A percentile compares a stretch with the other conserved stretches of the same genome.
phyloP scores from a whole-genome alignment of 2,797 vertebrate species.

The Thalassophryne amazonica region DNA sequence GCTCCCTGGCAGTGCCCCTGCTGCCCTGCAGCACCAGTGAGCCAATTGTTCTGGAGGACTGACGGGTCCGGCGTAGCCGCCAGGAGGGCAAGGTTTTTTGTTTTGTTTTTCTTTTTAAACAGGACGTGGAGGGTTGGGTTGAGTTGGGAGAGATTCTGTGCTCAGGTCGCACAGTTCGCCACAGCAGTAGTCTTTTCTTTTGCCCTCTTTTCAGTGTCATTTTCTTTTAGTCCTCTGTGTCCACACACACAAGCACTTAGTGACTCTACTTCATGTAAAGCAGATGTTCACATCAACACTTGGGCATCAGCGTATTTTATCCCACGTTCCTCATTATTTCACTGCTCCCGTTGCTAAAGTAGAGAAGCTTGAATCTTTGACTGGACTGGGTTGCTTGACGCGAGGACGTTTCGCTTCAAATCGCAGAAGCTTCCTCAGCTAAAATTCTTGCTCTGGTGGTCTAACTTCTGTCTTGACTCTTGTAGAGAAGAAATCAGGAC shows the following conservation, averaged over 20 bases:
- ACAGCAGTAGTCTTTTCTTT: conserved; percentile 55
- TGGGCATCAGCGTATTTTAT: conserved; percentile 63
- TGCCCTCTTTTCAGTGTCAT: conserved; percentile 36
- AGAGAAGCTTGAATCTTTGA: too few relatives aligned
- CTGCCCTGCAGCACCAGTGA: conserved; percentile 90
- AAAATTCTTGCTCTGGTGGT: too few relatives aligned
- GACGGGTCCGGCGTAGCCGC: too few relatives aligned
- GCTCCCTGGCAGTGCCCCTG: conserved; percentile 76
- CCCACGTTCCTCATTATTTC: conserved; percentile 48
- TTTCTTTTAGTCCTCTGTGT: conserved; percentile 55
- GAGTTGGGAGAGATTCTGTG: conserved; percentile 29
- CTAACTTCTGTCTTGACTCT: too few relatives aligned
- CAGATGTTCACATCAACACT: conserved; percentile 5
- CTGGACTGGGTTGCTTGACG: too few relatives aligned
- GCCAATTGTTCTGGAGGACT: conserved; percentile 92
- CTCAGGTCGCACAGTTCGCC: conserved; percentile 45
- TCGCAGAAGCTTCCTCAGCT: too few relatives aligned
- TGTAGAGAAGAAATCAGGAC: too few relatives aligned
- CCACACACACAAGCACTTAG: conserved; percentile 15
- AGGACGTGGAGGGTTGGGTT: conserved; percentile 31
- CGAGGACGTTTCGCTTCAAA: too few relatives aligned
- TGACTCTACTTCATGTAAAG: conserved; percentile 7
- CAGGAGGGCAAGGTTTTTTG: background rate
- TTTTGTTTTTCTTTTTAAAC: conserved; percentile 18
- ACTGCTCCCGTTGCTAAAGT: conserved; percentile 41